Evolutionary conservation across 2,113 vertebrate genomes (phyloP).

Genomic region (Rallus limicola): DNA sequence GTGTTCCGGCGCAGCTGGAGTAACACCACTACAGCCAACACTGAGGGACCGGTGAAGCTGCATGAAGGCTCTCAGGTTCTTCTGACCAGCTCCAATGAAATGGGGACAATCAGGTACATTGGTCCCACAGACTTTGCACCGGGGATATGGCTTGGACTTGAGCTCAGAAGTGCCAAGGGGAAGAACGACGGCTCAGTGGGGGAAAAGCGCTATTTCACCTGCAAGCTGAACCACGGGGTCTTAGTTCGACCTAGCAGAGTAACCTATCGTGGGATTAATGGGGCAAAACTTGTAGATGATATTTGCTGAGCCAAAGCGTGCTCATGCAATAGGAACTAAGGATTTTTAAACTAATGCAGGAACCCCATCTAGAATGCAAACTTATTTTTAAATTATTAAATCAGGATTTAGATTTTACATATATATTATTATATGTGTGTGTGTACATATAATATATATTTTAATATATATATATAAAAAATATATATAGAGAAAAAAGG

Average conservation of each 20-base stretch:
- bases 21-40: not conserved
- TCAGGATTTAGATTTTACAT: not conserved
- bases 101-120: slow-evolving; percentile 90
- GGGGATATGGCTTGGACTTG: slow-evolving; percentile 92
- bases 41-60: slow-evolving; percentile 74
- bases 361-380: not conserved
- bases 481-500: not conserved
- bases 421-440: not conserved
- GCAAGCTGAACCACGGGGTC: slow-evolving; percentile 85
- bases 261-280: slow-evolving; percentile 92
- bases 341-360: not conserved
- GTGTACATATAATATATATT: not conserved
- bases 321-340: accelerated
- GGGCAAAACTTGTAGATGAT: slow-evolving; percentile 87
- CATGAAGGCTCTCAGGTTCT: slow-evolving; percentile 92
- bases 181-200: slow-evolving; percentile 92
- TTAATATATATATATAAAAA: not conserved
- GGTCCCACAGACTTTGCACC: slow-evolving; percentile 90
- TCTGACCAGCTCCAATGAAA: slow-evolving; percentile 91
- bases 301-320: slow-evolving; percentile 60
- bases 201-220: slow-evolving; percentile 89
- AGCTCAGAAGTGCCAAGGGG: slow-evolving; percentile 88
- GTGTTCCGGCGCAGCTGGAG: slow-evolving; percentile 85
- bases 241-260: slow-evolving; percentile 92
- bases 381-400: not conserved